Evolutionary conservation across 2,113 vertebrate genomes (phyloP), one percentile per base, ranked within the genome.

Genomic region (Sinocyclocheilus grahami): DNA sequence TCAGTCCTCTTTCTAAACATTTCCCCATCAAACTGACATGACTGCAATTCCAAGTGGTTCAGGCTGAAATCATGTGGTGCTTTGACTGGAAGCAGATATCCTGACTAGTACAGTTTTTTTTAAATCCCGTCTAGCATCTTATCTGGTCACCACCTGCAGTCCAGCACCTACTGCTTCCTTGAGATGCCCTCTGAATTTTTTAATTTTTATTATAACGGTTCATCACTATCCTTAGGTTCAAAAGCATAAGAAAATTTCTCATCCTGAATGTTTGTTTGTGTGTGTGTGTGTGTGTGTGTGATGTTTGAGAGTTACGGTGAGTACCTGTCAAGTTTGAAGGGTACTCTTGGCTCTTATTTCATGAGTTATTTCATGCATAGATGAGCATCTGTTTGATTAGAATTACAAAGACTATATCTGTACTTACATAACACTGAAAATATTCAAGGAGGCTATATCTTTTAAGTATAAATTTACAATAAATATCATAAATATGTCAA

Each of bases 61-160:
- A 91, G 91, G 72, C 89, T 88, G 86, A 88, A 88, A 75, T 91
- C 87, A 24, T 90, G 87, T 90, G 89, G 67, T 20, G 87, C 91
- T 88, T 90, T 93, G 92, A 92, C 90, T 86, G 87, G 65, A 71
- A 63, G 53, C 22, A 92, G 92, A 92, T 60, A 88, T 81, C 88
- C 37, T 55, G 74, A 20, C 75, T 84, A 84, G 67, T 82, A 63
- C 18, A 51, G 48, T 18, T 81, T 88, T 81, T 37, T 69, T 78
- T 86, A 67, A 84, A 79, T 87, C 78, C 78, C 1, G 22, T 80
- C 78, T 48, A 83, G 89, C 83, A 46, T 65, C 53, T 67, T 91
- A 90, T 92, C 89, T 90, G 4, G 63, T 74, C 83, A 55, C 86
- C 88, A 90, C 90, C 86, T 74, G 39, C 86, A 78, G 90, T 86